These are phyloP conservation scores for Gorsachius magnificus DNA, from an alignment of 2,797 vertebrate species.

Conservation along the genomic window DNA sequence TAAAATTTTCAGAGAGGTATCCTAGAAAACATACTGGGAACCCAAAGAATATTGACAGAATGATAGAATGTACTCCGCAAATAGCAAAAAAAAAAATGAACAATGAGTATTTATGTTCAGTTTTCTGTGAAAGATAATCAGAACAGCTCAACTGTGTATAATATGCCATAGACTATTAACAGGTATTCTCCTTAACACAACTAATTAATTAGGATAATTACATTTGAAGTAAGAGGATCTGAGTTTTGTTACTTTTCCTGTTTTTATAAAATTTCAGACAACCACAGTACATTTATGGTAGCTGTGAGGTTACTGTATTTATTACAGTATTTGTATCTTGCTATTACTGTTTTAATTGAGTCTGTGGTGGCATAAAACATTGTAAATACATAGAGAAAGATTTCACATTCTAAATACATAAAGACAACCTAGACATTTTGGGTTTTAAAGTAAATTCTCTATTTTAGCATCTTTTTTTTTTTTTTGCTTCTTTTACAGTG, in stretches of 20 bases:
- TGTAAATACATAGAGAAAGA: background rate
- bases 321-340: background rate
- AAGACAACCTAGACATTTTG: background rate
- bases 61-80: background rate
- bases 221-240: background rate
- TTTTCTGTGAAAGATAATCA: background rate
- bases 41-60: background rate
- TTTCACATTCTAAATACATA: background rate
- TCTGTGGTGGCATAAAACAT: background rate
- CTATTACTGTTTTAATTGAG: background rate
- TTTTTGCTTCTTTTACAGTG: background rate
- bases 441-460: background rate
- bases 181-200: background rate
- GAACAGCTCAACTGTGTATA: background rate
- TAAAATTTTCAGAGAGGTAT: background rate
- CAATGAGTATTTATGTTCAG: background rate
- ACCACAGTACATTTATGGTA: background rate
- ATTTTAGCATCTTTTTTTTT: background rate
- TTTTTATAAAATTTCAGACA: background rate
- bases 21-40: background rate
- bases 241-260: background rate
- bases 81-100: background rate
- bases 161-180: background rate
- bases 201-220: background rate
- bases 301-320: background rate